Base-by-base conservation (phyloP, 2,888 invertebrate genomes). In the Leptinotarsa juncta region DNA sequence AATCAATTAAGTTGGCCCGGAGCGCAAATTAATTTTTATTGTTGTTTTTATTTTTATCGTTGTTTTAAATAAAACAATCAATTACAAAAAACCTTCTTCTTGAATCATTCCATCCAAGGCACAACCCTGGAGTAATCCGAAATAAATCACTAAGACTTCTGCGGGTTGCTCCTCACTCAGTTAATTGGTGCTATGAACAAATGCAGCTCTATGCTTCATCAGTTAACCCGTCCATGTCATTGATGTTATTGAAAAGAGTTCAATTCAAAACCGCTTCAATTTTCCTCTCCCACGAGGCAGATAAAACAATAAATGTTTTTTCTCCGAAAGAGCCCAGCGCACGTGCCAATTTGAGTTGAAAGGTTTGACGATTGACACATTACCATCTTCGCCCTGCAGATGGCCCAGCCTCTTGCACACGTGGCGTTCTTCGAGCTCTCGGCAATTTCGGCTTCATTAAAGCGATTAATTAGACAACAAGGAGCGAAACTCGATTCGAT, bases 381-480 rank as follows among this genome's bases (percentile, higher is more conserved):
- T 70, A 71, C 65, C 70, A 74, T 72, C 76, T 78, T 76, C 50
- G 75, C 70, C 69, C 53, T 70, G 71, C 78, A 76, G 75, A 76
- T 78, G 78, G 74, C 70, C 75, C 62, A 73, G 57, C 78, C 74
- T 78, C 75, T 78, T 71, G 66, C 60, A 69, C 78, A 78, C 78
- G 78, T 78, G 78, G 71, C 77, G 15, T 51, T 60, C 53, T 68
- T 55, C 26, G 65, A 55, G 55, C 82, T 83, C 82, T 82, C 82
- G 82, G 79, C 82, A 81, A 83, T 85, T 85, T 85, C 82, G 77
- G 84, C 82, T 85, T 85, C 85, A 84, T 85, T 86, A 84, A 84
- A 84, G 85, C 85, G 85, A 86, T 86, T 85, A 86, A 86, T 86
- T 86, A 85, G 84, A 85, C 84, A 83, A 82, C 81, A 79, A 81